Base-by-base conservation (phyloP, 64 coral and sea anemone genomes). In the Catalaphyllia jardinei region DNA sequence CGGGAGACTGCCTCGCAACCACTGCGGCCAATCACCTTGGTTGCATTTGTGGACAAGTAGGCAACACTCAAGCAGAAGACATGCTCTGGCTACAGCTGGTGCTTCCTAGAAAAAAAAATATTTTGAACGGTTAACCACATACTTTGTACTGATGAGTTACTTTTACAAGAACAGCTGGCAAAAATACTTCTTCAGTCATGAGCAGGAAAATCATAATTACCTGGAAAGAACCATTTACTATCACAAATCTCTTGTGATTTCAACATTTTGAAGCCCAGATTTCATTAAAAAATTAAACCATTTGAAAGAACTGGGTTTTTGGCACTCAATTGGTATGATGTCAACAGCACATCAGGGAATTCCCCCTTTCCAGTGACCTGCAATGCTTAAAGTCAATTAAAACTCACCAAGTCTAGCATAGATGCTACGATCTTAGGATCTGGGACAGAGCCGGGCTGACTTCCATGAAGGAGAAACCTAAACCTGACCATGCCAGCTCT, bases 331-430 rank as follows among this genome's bases (percentile, higher is more conserved):
- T 46, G 33, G 3, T 35, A 35, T 35, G 33, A n/a, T 35, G 33
- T n/a, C n/a, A n/a, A n/a, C 33, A 35, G 33, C 3, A 35, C 33
- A 35, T 35, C 33, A 35, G 3, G 33, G 33, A 35, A 35, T 35
- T 35, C 33, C 33, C 33, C 33, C 33, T 35, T 1, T 1, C 33
- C 33, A 35, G 33, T 1, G 15, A 20, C 24, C 19, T 74, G 0
- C 20, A 74, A 55, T 28, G 15, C 51, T 31, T 59, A 3, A 15
- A n/a, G 28, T 73, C 39, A 11, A 28, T 8, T 9, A 12, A 35
- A 81, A 74, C 94, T 80, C 19, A 96, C 94, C 94, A 96, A 80
- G 28, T 96, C 94, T 60, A 96, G 79, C 94, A 96, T 96, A 1
- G 94, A 91, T 25, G 94, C 94, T 24, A 96, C 80, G 29, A 96